phyloP scores from a whole-genome alignment of 2,113 vertebrate species.

The Caretta caretta region DNA sequence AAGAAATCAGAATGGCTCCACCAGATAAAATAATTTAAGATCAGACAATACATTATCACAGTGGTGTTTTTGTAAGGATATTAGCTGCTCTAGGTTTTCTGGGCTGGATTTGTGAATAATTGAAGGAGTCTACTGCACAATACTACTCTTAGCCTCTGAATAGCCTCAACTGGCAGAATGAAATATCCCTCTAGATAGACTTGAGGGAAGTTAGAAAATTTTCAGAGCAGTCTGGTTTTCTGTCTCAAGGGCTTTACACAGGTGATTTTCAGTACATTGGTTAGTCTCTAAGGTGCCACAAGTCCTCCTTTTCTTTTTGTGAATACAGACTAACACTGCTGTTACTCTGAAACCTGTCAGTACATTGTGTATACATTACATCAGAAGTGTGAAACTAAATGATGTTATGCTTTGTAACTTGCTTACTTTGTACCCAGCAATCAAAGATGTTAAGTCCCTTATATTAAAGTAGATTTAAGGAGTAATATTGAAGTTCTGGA shows the following conservation, averaged over 20 bases:
- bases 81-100: background rate
- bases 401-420: conserved; percentile 49
- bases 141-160: conserved; percentile 4
- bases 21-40: background rate
- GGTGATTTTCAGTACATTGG: conserved; percentile 50
- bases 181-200: conserved; percentile 21
- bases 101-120: background rate
- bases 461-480: conserved; percentile 37
- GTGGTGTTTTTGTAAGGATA: background rate
- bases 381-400: conserved; percentile 1
- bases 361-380: conserved; percentile 28
- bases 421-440: conserved; percentile 31
- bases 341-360: background rate
- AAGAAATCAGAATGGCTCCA: background rate
- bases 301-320: no score
- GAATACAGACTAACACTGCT: no score
- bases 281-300: no score
- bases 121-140: conserved; percentile 10
- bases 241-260: conserved; percentile 16
- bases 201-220: background rate
- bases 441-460: conserved; percentile 34
- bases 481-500: conserved; percentile 1
- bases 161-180: background rate
- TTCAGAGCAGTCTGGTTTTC: background rate
- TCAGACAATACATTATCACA: rapidly evolving